Evolutionary conservation across 2,113 vertebrate genomes (phyloP), one percentile per base, ranked within the genome.

Genomic region (Dissostichus mawsoni): DNA sequence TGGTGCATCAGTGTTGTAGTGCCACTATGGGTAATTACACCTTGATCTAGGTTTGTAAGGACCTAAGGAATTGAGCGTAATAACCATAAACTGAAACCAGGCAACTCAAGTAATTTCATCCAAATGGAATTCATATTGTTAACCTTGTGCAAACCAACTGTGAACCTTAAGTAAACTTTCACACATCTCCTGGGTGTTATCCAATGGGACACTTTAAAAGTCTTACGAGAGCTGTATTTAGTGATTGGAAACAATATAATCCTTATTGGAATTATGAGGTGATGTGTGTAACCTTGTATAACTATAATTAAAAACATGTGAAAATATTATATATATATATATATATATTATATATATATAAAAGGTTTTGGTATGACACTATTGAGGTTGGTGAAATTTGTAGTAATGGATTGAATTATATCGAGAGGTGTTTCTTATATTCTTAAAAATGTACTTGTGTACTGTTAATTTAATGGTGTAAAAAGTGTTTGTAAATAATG

Each of bases 111-210:
- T 61, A 8, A 57, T 57, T 70, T 67, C 65, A 69, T 52, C 63
- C 25, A n/a, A 72, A 76, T 50, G 20, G 64, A 69, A 78, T 77
- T 76, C n/a, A 45, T 57, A 51, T 10, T 12, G 20, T 74, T 48
- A 82, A 82, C 14, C 74, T 33, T 66, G 18, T 75, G 47, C 52
- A 80, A 63, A 73, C 36, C 44, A 56, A 20, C 17, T 71, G 29
- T 67, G 66, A 71, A 79, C 50, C 44, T n/a, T 55, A 11, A 56
- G 53, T 63, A 62, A 57, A 56, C 12, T 67, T 8, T 17, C 47
- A 47, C 61, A 72, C 50, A 80, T 11, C 4, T 65, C 57, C 23
- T n/a, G 55, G 55, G 78, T 55, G 9, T 29, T 25, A 25, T 76
- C 25, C 16, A 81, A 45, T 12, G 45, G 53, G 20, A 63, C 0